Percentiles rank a stretch among this genome's conserved stretches.
Conservation (phyloP, 2,113 vertebrate genomes). For the Apistogramma diplotaenia region DNA sequence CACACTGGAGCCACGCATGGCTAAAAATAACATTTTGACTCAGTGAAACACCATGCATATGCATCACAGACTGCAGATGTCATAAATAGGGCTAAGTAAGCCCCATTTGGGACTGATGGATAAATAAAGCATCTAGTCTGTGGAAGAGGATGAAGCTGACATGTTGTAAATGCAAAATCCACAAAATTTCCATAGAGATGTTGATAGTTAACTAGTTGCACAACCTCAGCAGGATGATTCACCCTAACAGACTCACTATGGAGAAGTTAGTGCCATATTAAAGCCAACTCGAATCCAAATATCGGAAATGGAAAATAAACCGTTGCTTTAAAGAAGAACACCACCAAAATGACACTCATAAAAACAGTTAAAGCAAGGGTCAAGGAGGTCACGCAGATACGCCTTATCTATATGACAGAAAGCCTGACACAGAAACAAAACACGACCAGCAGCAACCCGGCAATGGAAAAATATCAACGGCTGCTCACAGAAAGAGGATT, state of each 20-base stretch:
- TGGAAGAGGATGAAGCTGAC: background rate
- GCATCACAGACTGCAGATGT: background rate
- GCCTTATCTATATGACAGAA: constrained; percentile 63
- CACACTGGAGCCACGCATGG: background rate
- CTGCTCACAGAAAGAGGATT: constrained; percentile 11
- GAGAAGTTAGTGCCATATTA: constrained; percentile 8
- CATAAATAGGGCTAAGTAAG: background rate
- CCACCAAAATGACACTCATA: constrained; percentile 35
- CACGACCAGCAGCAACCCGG: background rate
- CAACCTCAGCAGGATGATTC: constrained; percentile 32
- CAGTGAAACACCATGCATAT: background rate
- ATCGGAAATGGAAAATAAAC: constrained; percentile 57
- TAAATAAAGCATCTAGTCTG: background rate
- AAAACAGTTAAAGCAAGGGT: constrained; percentile 56
- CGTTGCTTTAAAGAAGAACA: constrained; percentile 31
- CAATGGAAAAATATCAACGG: constrained; percentile 31
- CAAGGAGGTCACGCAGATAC: constrained; percentile 40
- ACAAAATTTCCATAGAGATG: background rate
- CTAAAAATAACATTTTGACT: background rate
- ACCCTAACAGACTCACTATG: background rate
- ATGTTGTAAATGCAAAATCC: background rate
- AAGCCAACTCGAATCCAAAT: constrained; percentile 26
- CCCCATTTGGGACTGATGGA: background rate
- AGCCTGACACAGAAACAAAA: constrained; percentile 50
- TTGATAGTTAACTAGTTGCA: constrained; percentile 29